Evolutionary conservation across 2,113 vertebrate genomes (phyloP).

Genomic region (Psittacara wagleri): DNA sequence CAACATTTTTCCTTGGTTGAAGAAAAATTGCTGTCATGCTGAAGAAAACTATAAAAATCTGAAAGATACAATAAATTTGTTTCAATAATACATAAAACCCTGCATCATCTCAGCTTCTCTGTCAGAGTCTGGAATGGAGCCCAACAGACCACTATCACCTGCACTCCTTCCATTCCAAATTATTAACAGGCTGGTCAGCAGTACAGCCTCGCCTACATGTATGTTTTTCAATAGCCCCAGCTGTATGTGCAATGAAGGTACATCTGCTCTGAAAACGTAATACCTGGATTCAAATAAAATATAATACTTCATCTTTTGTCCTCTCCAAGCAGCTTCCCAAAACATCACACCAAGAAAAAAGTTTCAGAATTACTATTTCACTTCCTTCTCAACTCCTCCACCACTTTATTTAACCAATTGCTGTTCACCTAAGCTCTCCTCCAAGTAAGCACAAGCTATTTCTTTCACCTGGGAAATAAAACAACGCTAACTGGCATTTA

Average conservation of each 20-base stretch:
- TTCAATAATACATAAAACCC: neutral
- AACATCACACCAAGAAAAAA: accelerated
- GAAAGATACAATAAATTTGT: neutral
- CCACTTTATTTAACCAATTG: neutral
- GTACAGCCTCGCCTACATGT: neutral
- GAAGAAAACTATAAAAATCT: neutral
- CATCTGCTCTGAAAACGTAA: neutral
- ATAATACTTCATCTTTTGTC: neutral
- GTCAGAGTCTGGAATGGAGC: neutral
- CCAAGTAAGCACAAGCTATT: neutral
- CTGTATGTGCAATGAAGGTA: neutral
- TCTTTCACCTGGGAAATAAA: neutral
- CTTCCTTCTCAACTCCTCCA: neutral
- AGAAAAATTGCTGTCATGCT: neutral
- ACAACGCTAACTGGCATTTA: neutral
- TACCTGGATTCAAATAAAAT: neutral
- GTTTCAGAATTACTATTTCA: neutral
- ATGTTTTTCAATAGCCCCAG: neutral
- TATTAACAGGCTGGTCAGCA: neutral
- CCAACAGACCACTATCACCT: neutral
- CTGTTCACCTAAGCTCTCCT: neutral
- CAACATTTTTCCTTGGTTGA: neutral
- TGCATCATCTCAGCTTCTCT: neutral
- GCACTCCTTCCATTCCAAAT: neutral
- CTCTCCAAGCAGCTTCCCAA: neutral